Conservation (phyloP, 2,888 invertebrate genomes). For the Prenolepis imparis region DNA sequence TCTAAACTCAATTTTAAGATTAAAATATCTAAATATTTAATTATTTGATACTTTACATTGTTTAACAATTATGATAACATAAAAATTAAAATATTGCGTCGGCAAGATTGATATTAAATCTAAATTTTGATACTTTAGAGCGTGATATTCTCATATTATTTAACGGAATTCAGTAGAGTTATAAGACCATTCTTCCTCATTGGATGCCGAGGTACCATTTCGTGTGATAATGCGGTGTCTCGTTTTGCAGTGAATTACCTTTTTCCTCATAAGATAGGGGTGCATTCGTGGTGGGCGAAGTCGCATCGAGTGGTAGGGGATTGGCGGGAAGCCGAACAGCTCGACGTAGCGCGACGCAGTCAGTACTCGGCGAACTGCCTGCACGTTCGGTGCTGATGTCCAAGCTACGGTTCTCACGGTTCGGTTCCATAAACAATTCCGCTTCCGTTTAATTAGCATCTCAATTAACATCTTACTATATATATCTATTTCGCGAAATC, state of each 20-base stretch:
- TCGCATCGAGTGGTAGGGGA: conserved; percentile 71
- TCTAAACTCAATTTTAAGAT: neutral
- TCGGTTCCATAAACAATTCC: conserved; percentile 43
- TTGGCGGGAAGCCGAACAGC: conserved; percentile 79
- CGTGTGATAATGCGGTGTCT: conserved; percentile 51
- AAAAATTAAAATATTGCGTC: neutral
- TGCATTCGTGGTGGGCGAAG: conserved; percentile 63
- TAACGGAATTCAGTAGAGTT: conserved; percentile 1
- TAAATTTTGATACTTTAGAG: neutral
- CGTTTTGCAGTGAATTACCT: conserved; percentile 57
- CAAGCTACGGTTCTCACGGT: neutral
- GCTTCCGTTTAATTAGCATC: neutral
- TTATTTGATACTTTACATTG: neutral
- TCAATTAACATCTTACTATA: neutral
- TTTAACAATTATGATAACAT: neutral
- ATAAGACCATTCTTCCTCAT: conserved; percentile 35
- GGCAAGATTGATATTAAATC: conserved; percentile 4
- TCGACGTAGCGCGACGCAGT: conserved; percentile 77
- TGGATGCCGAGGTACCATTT: conserved; percentile 33
- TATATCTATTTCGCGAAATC: neutral
- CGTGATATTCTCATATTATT: conserved; percentile 23
- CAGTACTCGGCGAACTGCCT: conserved; percentile 81
- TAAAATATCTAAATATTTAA: neutral
- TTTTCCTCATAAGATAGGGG: conserved; percentile 46
- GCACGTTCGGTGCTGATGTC: conserved; percentile 73